Conservation (phyloP, 2,888 invertebrate genomes). For the Plagodis pulveraria region DNA sequence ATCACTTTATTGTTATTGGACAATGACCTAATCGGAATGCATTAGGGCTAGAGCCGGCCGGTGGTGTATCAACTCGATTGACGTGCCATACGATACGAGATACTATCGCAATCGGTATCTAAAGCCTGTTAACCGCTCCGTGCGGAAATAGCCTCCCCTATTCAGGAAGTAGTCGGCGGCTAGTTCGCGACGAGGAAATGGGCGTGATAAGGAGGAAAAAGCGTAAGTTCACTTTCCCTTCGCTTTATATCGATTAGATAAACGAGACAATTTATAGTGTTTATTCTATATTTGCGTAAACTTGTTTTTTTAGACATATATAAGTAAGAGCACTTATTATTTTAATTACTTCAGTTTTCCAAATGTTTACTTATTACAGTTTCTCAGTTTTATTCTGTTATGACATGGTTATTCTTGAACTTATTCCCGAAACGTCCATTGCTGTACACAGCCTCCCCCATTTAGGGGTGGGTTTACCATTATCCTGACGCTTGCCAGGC, state of each 20-base stretch:
- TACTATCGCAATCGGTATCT: slow-evolving; percentile 44
- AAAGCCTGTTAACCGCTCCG: slow-evolving; percentile 53
- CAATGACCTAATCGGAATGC: slow-evolving; percentile 75
- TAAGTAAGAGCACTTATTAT: too few species aligned
- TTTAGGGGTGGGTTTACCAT: too few species aligned
- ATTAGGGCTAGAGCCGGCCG: slow-evolving; percentile 63
- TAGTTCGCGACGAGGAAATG: slow-evolving; percentile 67
- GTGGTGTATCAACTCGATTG: slow-evolving; percentile 65
- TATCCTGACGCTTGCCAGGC: too few species aligned
- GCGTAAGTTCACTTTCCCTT: slow-evolving; percentile 73
- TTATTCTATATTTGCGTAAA: neutral
- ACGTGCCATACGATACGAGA: slow-evolving; percentile 63
- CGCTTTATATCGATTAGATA: slow-evolving; percentile 40
- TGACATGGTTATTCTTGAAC: too few species aligned
- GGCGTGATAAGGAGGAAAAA: slow-evolving; percentile 80
- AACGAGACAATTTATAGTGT: slow-evolving; percentile 6
- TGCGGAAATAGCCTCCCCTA: slow-evolving; percentile 49
- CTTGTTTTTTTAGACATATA: too few species aligned
- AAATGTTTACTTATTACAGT: too few species aligned
- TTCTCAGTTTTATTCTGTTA: too few species aligned
- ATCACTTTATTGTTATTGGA: slow-evolving; percentile 49
- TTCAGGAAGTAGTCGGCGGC: slow-evolving; percentile 60
- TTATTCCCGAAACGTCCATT: too few species aligned
- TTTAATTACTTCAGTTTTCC: too few species aligned
- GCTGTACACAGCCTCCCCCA: too few species aligned